Conservation (phyloP, 2,888 invertebrate genomes). For the Agrochola macilenta region DNA sequence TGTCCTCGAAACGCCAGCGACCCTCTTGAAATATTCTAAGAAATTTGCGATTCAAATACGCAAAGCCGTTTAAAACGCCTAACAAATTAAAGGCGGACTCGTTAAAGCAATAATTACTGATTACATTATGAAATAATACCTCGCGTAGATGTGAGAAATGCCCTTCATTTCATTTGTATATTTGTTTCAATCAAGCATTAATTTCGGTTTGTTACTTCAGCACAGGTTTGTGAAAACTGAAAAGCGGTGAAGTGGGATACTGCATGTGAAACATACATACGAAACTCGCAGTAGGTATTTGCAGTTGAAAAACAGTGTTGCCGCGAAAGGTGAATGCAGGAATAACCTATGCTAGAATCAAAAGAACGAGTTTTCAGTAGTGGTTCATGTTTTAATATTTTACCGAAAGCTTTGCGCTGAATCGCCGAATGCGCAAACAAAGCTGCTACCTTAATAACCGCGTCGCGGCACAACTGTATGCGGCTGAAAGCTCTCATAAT, state of each 20-base stretch:
- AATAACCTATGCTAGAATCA: slow-evolving; percentile 60
- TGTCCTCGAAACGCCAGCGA: slow-evolving; percentile 88
- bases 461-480: slow-evolving; percentile 79
- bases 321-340: slow-evolving; percentile 54
- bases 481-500: slow-evolving; percentile 85
- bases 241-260: slow-evolving; percentile 35
- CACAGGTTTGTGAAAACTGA: slow-evolving; percentile 19
- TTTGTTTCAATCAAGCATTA: slow-evolving; percentile 52
- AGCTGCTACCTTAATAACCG: slow-evolving; percentile 85
- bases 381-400: slow-evolving; percentile 86
- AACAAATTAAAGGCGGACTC: slow-evolving; percentile 90
- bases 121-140: slow-evolving; percentile 88
- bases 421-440: slow-evolving; percentile 86
- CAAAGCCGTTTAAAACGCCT: slow-evolving; percentile 90
- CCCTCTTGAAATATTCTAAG: slow-evolving; percentile 90
- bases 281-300: slow-evolving; percentile 38
- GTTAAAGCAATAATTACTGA: slow-evolving; percentile 90
- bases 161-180: slow-evolving; percentile 53
- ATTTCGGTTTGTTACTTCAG: slow-evolving; percentile 26
- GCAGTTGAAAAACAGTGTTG: slow-evolving; percentile 50
- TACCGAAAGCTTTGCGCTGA: slow-evolving; percentile 82
- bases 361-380: slow-evolving; percentile 70
- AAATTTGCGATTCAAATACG: slow-evolving; percentile 91
- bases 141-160: slow-evolving; percentile 69
- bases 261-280: slow-evolving; percentile 32